phyloP scores from a whole-genome alignment of 2,888 invertebrate species.

The Metellina segmentata region DNA sequence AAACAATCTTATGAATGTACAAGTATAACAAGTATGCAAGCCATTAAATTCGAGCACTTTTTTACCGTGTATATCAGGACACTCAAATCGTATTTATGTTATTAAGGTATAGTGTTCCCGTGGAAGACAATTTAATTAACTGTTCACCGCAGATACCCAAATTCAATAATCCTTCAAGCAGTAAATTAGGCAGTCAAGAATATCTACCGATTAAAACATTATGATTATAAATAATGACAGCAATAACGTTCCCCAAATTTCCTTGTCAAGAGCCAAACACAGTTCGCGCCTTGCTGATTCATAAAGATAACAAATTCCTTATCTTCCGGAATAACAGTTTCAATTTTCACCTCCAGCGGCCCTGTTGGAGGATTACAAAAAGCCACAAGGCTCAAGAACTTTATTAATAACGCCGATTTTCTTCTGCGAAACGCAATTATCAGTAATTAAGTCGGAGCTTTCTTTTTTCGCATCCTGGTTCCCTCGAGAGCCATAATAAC shows the following conservation, averaged over 20 bases:
- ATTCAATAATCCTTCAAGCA: background rate
- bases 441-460: conserved; percentile 36
- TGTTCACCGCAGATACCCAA: background rate
- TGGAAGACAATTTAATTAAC: background rate
- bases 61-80: no score
- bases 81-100: no score
- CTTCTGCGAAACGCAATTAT: conserved; percentile 33
- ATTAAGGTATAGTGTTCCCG: background rate
- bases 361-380: conserved; percentile 4
- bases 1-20: no score
- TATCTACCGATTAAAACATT: background rate
- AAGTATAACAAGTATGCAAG: no score
- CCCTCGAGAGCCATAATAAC: conserved; percentile 1
- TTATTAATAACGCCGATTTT: conserved; percentile 42
- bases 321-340: background rate
- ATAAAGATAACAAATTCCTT: background rate
- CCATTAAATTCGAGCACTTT: no score
- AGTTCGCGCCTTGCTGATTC: background rate
- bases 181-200: background rate
- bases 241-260: conserved; percentile 19
- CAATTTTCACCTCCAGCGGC: conserved; percentile 1
- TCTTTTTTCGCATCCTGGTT: background rate
- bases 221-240: conserved; percentile 4
- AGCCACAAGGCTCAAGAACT: conserved; percentile 9
- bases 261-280: background rate